phyloP scores from a whole-genome alignment of 1,140 invertebrate species.

The Elymnias hypermnestra region DNA sequence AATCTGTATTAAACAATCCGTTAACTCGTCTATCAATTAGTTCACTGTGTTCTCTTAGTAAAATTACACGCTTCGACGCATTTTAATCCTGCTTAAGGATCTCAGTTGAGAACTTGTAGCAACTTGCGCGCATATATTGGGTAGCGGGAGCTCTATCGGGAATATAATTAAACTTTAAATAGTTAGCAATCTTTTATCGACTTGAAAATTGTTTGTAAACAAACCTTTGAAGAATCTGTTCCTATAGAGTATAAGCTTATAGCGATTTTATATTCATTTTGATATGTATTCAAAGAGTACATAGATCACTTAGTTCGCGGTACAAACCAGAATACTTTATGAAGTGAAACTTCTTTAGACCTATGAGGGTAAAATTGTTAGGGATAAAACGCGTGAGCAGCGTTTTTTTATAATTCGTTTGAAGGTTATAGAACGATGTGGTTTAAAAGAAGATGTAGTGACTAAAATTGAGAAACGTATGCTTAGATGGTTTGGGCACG shows the following conservation, averaged over 20 bases:
- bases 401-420: no score
- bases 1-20: no score
- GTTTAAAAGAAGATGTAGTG: no score
- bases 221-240: neutral
- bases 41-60: neutral
- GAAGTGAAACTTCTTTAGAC: no score
- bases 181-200: conserved; percentile 3
- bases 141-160: conserved; percentile 7
- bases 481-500: no score
- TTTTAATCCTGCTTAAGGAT: conserved; percentile 13
- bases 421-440: no score
- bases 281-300: no score
- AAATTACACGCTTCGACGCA: conserved; percentile 17
- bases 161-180: conserved; percentile 16
- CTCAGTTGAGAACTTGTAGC: conserved; percentile 5
- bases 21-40: conserved; percentile 3
- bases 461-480: no score
- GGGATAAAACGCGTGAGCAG: no score
- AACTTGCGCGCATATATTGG: neutral
- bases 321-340: no score
- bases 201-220: conserved; percentile 5
- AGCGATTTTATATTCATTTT: neutral
- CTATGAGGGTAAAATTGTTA: no score
- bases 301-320: no score
- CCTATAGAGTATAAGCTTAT: neutral